A percentile compares a stretch with the other conserved stretches of the same genome.
These are phyloP conservation scores for Indri indri DNA, from an alignment of 2,113 vertebrate species.

Conservation along the genomic window DNA sequence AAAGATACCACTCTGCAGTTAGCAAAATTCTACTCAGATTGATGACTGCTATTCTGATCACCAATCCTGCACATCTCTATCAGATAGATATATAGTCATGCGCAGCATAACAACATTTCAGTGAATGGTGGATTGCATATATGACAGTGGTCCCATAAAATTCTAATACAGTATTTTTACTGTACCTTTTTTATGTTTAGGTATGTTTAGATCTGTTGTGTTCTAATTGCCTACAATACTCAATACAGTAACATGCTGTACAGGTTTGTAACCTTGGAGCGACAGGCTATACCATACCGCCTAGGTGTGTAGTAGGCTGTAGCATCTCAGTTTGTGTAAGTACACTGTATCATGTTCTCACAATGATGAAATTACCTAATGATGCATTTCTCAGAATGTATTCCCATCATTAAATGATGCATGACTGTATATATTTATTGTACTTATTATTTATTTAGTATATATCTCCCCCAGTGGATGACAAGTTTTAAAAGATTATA, in stretches of 20 bases:
- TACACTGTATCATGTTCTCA: neutral
- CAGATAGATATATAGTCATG: neutral
- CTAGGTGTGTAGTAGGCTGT: neutral
- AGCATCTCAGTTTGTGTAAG: neutral
- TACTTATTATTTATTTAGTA: neutral
- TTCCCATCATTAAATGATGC: neutral
- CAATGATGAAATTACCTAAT: neutral
- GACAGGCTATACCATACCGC: neutral
- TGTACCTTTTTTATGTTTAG: neutral
- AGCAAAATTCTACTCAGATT: slow-evolving; percentile 45
- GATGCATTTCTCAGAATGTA: neutral
- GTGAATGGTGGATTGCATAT: neutral
- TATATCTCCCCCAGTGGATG: neutral
- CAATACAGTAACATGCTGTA: no score
- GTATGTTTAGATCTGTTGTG: neutral
- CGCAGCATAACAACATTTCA: neutral
- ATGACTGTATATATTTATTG: neutral
- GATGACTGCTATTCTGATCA: neutral
- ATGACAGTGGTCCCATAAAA: neutral
- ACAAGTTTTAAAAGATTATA: neutral
- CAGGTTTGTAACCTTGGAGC: neutral
- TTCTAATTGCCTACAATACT: neutral
- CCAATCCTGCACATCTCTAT: neutral
- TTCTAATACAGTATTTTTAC: neutral
- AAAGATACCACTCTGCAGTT: slow-evolving; percentile 32